These are phyloP conservation scores for Cephus cinctus DNA, from an alignment of 1,140 invertebrate species.

Conservation along the genomic window DNA sequence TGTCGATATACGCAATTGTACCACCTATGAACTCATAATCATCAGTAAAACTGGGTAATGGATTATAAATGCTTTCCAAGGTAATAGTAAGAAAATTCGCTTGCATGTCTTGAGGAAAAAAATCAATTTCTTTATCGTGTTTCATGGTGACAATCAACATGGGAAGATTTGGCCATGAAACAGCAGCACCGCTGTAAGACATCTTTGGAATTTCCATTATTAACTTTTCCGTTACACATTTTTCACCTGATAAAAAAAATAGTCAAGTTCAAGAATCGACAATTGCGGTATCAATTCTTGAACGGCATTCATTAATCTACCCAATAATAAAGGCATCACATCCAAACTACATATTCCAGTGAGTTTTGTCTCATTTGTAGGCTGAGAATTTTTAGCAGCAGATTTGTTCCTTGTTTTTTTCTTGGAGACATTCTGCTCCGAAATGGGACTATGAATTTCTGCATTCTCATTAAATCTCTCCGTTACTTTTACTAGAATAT, in stretches of 20 bases:
- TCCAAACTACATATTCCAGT: slow-evolving; percentile 36
- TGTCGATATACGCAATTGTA: slow-evolving; percentile 22
- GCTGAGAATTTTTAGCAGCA: too few species aligned
- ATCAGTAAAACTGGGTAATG: slow-evolving; percentile 20
- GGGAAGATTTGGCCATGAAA: slow-evolving; percentile 34
- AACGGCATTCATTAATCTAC: slow-evolving; percentile 14
- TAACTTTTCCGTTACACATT: slow-evolving; percentile 20
- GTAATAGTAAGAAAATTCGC: slow-evolving; percentile 33
- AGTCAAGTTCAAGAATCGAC: not conserved
- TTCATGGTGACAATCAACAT: slow-evolving; percentile 17
- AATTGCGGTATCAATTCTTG: too few species aligned
- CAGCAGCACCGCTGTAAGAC: slow-evolving; percentile 12
- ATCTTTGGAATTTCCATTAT: slow-evolving; percentile 25
- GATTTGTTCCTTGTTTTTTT: slow-evolving; percentile 7
- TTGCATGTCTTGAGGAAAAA: slow-evolving; percentile 9
- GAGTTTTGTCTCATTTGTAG: not conserved
- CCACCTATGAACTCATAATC: slow-evolving; percentile 25
- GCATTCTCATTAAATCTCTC: not conserved
- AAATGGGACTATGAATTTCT: not conserved
- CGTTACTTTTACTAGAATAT: slow-evolving; percentile 5
- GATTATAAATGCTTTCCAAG: slow-evolving; percentile 37
- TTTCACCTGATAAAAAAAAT: slow-evolving; percentile 23
- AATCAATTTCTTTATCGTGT: not conserved
- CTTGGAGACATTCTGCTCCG: not conserved
- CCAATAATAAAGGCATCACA: slow-evolving; percentile 30